Conservation (phyloP, 2,888 invertebrate species). For the Dynastes maya region DNA sequence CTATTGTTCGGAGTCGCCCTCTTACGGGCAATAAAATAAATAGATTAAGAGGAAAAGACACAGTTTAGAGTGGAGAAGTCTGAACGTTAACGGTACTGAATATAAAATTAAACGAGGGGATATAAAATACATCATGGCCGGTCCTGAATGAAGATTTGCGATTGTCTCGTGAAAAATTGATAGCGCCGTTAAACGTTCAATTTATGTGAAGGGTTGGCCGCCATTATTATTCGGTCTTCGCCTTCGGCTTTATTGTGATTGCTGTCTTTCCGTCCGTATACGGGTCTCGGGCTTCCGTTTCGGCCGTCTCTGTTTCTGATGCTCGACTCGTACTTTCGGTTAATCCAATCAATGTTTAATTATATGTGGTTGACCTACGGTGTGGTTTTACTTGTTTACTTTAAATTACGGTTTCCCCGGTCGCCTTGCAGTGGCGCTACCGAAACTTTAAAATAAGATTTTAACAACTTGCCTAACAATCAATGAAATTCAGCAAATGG, state of each 20-base stretch:
- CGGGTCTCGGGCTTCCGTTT: constrained; percentile 16
- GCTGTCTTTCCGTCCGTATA: constrained; percentile 32
- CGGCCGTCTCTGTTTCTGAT: constrained; percentile 6
- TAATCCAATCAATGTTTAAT: constrained; percentile 43
- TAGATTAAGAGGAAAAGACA: constrained; percentile 29
- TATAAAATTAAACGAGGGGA: constrained; percentile 49
- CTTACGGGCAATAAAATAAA: constrained; percentile 26
- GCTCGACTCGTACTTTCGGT: constrained; percentile 18
- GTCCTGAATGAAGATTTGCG: constrained; percentile 59
- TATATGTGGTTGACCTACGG: constrained; percentile 21
- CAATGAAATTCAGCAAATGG: too few species aligned
- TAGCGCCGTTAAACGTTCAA: constrained; percentile 63
- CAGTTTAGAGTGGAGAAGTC: constrained; percentile 8
- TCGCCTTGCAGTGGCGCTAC: background rate
- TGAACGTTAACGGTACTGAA: constrained; percentile 33
- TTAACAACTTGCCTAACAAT: too few species aligned
- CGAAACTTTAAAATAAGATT: too few species aligned
- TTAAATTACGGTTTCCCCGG: constrained; percentile 4
- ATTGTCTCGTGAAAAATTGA: constrained; percentile 64
- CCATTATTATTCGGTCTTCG: constrained; percentile 57
- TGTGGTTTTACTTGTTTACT: constrained; percentile 22
- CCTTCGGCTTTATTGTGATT: constrained; percentile 41
- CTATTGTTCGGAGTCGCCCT: constrained; percentile 9
- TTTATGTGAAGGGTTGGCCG: constrained; percentile 62
- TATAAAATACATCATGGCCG: constrained; percentile 57